Base-by-base conservation (phyloP, 2,888 invertebrate species). In the Julus scanicus region DNA sequence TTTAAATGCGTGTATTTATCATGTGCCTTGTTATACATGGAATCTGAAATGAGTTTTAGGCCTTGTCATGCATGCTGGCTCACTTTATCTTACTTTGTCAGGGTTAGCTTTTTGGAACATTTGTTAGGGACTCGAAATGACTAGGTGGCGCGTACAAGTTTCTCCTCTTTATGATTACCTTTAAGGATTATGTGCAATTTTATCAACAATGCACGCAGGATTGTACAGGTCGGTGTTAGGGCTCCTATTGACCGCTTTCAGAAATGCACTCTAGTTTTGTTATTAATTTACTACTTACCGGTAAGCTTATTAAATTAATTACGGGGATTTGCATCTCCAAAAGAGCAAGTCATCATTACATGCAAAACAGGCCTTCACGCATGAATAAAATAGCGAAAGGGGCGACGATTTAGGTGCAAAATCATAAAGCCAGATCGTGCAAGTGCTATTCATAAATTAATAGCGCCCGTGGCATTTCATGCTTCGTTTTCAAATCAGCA, bases 231-330 rank as follows among this genome's bases (percentile, higher is more conserved):
- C 63, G 20, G 63, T 71, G 63, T 71, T 71, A 29, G 63, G 20
- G 63, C 63, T 71, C 20, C 63, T 71, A 71, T 71, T 71, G 63
- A 71, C 63, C 63, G 63, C 63, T 71, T 71, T 71, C 63, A 71
- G 20, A 71, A 71, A 71, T 71, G 63, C 63, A 71, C 63, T 71
- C 63, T 71, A 71, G 63, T 71, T 71, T 71, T 71, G 63, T 71
- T 71, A 71, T 71, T 71, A 71, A 71, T 71, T 71, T 71, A 71
- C 63, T 71, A 71, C 63, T 71, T 71, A 71, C 63, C 63, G 63
- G 63, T 71, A 71, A 71, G 63, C 63, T 71, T 71, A 71, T 71
- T 71, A 71, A 71, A 71, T 71, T 71, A 71, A 71, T 71, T 71
- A 71, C 63, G 63, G 63, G 63, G 63, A 71, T 71, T 71, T 71